These are phyloP conservation scores for Trichoplusia ni DNA, from an alignment of 1,140 invertebrate species.

Conservation along the genomic window DNA sequence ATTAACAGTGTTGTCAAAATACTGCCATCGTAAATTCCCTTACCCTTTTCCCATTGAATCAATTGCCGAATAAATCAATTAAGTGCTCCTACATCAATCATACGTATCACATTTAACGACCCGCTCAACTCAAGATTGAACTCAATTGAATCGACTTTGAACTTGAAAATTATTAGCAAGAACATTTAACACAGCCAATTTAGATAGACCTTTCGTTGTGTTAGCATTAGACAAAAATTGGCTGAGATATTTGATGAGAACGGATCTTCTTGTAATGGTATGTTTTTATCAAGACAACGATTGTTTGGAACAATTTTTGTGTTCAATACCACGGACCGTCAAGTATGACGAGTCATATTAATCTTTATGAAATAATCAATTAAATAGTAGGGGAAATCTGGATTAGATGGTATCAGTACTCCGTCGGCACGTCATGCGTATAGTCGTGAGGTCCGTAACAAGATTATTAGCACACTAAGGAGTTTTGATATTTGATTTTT, in stretches of 20 bases:
- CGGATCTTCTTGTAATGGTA: constrained; percentile 35
- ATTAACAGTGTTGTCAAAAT: not conserved
- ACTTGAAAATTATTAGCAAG: constrained; percentile 49
- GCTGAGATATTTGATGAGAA: constrained; percentile 13
- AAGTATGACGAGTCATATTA: constrained; percentile 70
- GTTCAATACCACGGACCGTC: constrained; percentile 46
- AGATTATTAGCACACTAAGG: constrained; percentile 43
- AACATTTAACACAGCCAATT: constrained; percentile 33
- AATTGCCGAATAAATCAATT: constrained; percentile 31
- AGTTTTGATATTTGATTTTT: constrained; percentile 48
- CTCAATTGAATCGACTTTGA: constrained; percentile 49
- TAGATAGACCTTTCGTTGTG: constrained; percentile 21
- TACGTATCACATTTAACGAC: constrained; percentile 25
- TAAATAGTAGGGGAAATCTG: constrained; percentile 73
- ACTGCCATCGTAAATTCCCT: not conserved
- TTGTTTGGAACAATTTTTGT: constrained; percentile 61
- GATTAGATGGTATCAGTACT: constrained; percentile 72
- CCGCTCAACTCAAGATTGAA: constrained; percentile 36
- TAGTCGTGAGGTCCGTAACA: constrained; percentile 68
- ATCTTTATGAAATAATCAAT: constrained; percentile 78
- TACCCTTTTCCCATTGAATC: not conserved
- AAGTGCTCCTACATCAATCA: constrained; percentile 32
- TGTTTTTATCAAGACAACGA: constrained; percentile 43
- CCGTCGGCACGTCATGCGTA: constrained; percentile 72
- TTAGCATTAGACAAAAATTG: not conserved